A percentile compares a stretch with the other conserved stretches of the same genome.
Conservation (phyloP, 1,140 invertebrate species). For the Formica exsecta region DNA sequence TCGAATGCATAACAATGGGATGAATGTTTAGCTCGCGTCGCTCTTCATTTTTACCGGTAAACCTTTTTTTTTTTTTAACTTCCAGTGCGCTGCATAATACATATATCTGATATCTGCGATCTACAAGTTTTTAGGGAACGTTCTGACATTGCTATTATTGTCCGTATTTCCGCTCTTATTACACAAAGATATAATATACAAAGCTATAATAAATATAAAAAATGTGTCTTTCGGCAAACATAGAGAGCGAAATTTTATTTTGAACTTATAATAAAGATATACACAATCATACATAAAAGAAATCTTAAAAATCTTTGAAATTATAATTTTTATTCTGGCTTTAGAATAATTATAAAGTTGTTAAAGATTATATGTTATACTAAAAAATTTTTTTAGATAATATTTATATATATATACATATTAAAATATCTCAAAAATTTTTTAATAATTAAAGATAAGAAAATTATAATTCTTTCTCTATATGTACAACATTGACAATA, state of each 20-base stretch:
- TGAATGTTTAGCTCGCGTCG: conserved; percentile 40
- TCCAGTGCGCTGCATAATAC: conserved; percentile 2
- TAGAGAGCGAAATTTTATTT: neutral
- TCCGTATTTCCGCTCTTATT: neutral
- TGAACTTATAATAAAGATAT: neutral
- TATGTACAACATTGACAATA: neutral
- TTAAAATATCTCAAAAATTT: neutral
- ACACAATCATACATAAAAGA: neutral
- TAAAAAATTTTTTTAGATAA: neutral
- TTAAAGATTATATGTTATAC: too few species aligned
- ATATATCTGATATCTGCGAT: conserved; percentile 4
- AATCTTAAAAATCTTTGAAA: neutral
- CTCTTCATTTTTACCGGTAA: conserved; percentile 44
- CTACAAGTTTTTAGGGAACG: conserved; percentile 20
- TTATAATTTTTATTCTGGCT: conserved; percentile 1
- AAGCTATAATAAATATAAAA: neutral
- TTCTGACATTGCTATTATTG: neutral
- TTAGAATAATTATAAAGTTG: neutral
- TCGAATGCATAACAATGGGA: conserved; percentile 52
- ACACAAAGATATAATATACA: neutral
- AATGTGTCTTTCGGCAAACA: neutral
- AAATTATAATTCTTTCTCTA: neutral
- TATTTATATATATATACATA: neutral
- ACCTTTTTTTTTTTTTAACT: conserved; percentile 22
- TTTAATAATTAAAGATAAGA: neutral